Base-by-base conservation (phyloP, 2,113 vertebrate species). In the Spea multiplicata region DNA sequence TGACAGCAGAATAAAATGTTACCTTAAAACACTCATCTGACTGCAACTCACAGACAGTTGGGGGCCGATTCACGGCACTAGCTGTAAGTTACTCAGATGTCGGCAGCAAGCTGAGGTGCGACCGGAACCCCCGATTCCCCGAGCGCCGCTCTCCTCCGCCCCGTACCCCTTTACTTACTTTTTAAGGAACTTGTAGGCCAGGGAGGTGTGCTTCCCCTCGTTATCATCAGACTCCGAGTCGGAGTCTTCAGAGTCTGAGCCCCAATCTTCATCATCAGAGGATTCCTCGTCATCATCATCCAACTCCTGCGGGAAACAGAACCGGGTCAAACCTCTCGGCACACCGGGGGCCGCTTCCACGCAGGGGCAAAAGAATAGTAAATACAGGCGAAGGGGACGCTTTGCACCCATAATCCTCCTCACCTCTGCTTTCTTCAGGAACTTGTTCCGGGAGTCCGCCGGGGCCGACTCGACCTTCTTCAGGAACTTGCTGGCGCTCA, bases 131-230 rank as follows among this genome's bases (percentile, higher is more conserved):
- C 30, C 30, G 30, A 30, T 30, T 30, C 30, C 30, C 30, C 30
- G 44, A 16, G 53, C 6, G 14, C 9, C 30, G n/a, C 59, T 6
- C n/a, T 4, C 52, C 16, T 14, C 12, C 5, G 30, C n/a, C 3
- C 5, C 44, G 71, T n/a, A 7, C 0, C 6, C 6, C 5, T 61
- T 49, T 46, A 69, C 92, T 89, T 76, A 96, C 95, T 93, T 95
- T 80, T 96, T 96, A 74, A 96, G 93, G 87, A 97, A 96, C 80
- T 86, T 91, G 5, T 85, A 80, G 14, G 95, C 95, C 76, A 96
- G 82, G 0, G 92, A 92, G 0, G 89, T 84, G 6, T 86, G 87
- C 74, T 91, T 94, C 46, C 84, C 91, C 3, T 94, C 93, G 0
- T 91, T 93, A 2, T 94, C 95, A 44, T 94, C 93, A 0, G 93